Evolutionary conservation across 2,113 vertebrate genomes (phyloP), one percentile per base, ranked within the genome.

Genomic region (Tyrannus savana): DNA sequence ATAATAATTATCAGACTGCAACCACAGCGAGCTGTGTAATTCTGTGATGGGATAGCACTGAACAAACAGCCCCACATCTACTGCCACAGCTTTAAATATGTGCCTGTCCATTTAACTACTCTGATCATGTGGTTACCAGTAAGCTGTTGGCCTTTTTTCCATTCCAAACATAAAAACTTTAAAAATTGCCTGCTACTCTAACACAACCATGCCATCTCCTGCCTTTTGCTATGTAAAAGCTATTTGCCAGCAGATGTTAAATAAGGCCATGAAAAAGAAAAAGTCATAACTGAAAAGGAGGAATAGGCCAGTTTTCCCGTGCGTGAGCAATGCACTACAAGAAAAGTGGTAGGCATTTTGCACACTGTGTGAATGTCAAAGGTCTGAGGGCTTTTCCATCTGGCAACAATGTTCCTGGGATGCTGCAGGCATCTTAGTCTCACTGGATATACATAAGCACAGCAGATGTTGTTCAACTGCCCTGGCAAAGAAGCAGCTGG

Each of bases 1-100:
- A 99, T 99, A 99, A 99, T 99, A 99, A 99, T 99, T 99, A 99
- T 99, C 98, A 98, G 97, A 98, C 98, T 97, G 98, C 98, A 98
- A 98, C 98, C 98, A 96, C 97, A 98, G 98, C 33, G 96, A 98
- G 97, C 97, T 97, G 97, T 98, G 97, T 98, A 98, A 98, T 98
- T 97, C 98, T 97, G 97, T 95, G 96, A 97, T 91, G 67, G 97
- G 97, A 97, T 95, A 97, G 98, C 92, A 92, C 87, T 97, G 97
- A 97, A 96, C 97, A 98, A 98, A 98, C 97, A 97, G 96, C 93
- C 92, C 91, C 93, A 95, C 96, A 91, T 97, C 96, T 78, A 68
- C 62, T 55, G 93, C 96, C 90, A 91, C 72, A 89, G 95, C 97
- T 98, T 98, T 98, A 97, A 98, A 98, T 97, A 98, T 94, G 96